phyloP scores from a whole-genome alignment of 2,888 invertebrate genomes.

The Megaustenia siamemsis region DNA sequence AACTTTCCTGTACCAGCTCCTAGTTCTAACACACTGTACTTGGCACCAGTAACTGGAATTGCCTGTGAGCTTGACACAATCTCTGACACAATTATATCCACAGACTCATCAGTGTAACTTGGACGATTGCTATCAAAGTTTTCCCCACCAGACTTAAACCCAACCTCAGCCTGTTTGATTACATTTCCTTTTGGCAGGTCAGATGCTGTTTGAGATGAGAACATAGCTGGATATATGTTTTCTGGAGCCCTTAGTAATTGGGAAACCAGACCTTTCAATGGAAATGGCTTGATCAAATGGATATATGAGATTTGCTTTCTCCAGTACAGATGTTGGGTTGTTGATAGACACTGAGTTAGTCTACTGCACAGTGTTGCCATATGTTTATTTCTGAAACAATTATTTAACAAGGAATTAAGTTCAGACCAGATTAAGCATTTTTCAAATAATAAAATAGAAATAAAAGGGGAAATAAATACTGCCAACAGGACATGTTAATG shows the following conservation, averaged over 20 bases:
- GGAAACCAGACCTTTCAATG: not conserved
- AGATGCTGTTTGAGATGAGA: not conserved
- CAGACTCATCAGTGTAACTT: constrained; percentile 64
- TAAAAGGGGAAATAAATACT: no score
- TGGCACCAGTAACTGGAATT: not conserved
- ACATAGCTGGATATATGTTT: not conserved
- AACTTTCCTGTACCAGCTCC: constrained; percentile 71
- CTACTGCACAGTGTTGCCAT: constrained; percentile 1
- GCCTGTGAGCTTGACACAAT: not conserved
- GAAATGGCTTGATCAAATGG: not conserved
- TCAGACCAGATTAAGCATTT: no score
- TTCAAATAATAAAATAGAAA: no score
- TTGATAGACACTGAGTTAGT: not conserved
- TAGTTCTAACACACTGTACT: constrained; percentile 65
- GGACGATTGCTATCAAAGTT: constrained; percentile 64
- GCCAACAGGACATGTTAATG: no score
- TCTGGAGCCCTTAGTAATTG: not conserved
- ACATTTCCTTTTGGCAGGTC: not conserved
- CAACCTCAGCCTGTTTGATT: constrained; percentile 10
- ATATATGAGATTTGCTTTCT: not conserved
- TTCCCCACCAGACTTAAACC: constrained; percentile 54
- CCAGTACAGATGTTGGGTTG: not conserved
- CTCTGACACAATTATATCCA: constrained; percentile 42
- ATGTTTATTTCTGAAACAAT: not conserved
- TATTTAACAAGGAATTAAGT: no score